These are phyloP conservation scores for Apamea epomidion DNA, from an alignment of 2,888 invertebrate species.

Conservation along the genomic window DNA sequence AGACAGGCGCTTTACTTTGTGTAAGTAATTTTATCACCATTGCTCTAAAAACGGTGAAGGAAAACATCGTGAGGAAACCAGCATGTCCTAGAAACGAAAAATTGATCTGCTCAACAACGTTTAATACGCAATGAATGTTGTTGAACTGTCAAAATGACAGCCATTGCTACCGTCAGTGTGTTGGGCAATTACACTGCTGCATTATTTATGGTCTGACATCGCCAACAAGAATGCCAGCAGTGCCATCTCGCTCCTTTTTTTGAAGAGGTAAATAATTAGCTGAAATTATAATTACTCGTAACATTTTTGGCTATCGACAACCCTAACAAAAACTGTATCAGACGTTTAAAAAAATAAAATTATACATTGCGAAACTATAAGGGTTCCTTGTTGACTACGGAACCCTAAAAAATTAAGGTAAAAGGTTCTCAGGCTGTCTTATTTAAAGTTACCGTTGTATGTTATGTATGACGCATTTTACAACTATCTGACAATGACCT, in stretches of 20 bases:
- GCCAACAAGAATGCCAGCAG: not conserved
- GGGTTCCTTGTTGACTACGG: too few relatives aligned
- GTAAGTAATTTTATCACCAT: too few relatives aligned
- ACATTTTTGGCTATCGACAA: not conserved
- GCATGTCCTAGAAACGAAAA: too few relatives aligned
- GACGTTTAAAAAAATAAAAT: not conserved
- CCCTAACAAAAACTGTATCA: constrained; percentile 32
- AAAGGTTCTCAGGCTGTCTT: not conserved
- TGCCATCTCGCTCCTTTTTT: not conserved
- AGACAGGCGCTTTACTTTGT: too few relatives aligned
- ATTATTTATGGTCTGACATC: not conserved
- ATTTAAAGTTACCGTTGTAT: constrained; percentile 7
- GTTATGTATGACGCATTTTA: constrained; percentile 12
- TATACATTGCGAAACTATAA: too few relatives aligned
- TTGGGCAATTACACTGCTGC: too few relatives aligned
- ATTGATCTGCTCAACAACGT: too few relatives aligned
- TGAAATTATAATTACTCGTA: not conserved
- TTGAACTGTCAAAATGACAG: too few relatives aligned
- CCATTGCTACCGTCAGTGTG: too few relatives aligned
- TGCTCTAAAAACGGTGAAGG: too few relatives aligned
- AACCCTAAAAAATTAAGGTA: not conserved
- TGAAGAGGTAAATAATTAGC: not conserved
- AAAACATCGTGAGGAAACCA: too few relatives aligned
- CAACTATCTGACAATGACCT: not conserved
- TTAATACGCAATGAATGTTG: too few relatives aligned